Percentiles rank a stretch among this genome's conserved stretches.
phyloP scores from a whole-genome alignment of 1,140 invertebrate species.

The Aphelenchoides fujianensis region DNA sequence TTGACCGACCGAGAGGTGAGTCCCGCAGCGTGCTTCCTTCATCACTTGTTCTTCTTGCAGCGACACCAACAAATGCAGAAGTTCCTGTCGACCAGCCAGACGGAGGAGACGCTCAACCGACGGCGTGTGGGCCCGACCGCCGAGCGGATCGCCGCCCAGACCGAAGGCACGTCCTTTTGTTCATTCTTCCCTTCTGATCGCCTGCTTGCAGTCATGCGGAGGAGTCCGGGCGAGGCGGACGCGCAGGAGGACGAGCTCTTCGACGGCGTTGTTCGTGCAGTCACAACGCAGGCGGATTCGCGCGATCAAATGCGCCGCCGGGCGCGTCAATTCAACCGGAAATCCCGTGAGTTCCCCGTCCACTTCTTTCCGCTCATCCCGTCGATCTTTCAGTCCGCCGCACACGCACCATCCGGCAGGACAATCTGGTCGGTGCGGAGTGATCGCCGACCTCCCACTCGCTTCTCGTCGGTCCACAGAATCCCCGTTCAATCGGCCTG shows the following conservation, averaged over 20 bases:
- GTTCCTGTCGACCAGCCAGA: constrained; percentile 40
- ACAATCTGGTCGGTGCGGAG: constrained; percentile 36
- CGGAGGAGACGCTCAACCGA: constrained; percentile 49
- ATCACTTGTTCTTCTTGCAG: constrained; percentile 35
- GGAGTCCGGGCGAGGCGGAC: constrained; percentile 33
- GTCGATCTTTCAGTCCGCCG: constrained; percentile 40
- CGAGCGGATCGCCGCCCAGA: constrained; percentile 50
- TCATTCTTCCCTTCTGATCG: no score
- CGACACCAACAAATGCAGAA: constrained; percentile 59
- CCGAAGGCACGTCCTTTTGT: constrained; percentile 44
- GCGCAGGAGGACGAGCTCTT: constrained; percentile 55
- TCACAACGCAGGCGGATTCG: constrained; percentile 56
- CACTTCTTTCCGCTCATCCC: neutral
- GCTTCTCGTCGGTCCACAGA: no score
- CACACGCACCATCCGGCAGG: constrained; percentile 48
- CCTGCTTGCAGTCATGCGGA: constrained; percentile 31
- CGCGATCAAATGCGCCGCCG: constrained; percentile 50
- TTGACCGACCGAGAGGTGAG: constrained; percentile 31
- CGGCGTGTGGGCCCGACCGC: constrained; percentile 39
- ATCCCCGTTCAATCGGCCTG: neutral
- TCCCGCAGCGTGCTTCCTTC: no score
- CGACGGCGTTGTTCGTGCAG: constrained; percentile 61
- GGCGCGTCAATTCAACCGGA: constrained; percentile 60
- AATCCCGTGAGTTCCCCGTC: constrained; percentile 46
- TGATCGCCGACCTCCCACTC: neutral